Evolutionary conservation across 2,797 vertebrate species (phyloP).

Genomic region (Balearica regulorum): DNA sequence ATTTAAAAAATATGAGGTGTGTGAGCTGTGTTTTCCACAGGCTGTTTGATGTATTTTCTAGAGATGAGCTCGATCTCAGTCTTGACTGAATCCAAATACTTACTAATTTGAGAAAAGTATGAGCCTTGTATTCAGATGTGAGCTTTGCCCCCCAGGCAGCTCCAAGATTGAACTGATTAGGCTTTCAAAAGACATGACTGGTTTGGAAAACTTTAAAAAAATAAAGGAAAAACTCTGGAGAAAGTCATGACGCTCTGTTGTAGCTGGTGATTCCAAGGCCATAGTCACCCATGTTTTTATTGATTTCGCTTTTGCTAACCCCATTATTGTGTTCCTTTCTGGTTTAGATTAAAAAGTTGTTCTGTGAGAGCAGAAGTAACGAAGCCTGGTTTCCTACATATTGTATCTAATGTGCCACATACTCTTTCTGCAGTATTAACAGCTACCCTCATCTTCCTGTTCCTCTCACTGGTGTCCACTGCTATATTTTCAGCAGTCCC

Average conservation of each 20-base stretch:
- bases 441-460: neutral
- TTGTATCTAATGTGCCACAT: neutral
- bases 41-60: slow-evolving; percentile 35
- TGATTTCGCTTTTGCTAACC: slow-evolving; percentile 18
- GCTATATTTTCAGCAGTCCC: neutral
- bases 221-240: neutral
- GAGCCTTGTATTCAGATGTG: slow-evolving; percentile 58
- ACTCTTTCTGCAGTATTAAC: neutral
- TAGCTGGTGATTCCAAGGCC: slow-evolving; percentile 3
- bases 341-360: slow-evolving; percentile 21
- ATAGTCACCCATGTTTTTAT: slow-evolving; percentile 16
- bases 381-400: neutral
- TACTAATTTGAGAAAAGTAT: slow-evolving; percentile 60
- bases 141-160: slow-evolving; percentile 42
- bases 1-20: slow-evolving; percentile 20
- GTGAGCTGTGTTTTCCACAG: slow-evolving; percentile 2
- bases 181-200: slow-evolving; percentile 14
- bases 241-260: neutral
- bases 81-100: slow-evolving; percentile 30
- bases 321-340: neutral
- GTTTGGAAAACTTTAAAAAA: slow-evolving; percentile 14
- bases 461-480: neutral
- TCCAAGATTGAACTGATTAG: slow-evolving; percentile 44
- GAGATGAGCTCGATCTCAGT: slow-evolving; percentile 40
- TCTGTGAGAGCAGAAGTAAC: neutral